A percentile compares a stretch with the other conserved stretches of the same genome.
These are phyloP conservation scores for Lates japonicus DNA, from an alignment of 2,797 vertebrate species.

Conservation along the genomic window DNA sequence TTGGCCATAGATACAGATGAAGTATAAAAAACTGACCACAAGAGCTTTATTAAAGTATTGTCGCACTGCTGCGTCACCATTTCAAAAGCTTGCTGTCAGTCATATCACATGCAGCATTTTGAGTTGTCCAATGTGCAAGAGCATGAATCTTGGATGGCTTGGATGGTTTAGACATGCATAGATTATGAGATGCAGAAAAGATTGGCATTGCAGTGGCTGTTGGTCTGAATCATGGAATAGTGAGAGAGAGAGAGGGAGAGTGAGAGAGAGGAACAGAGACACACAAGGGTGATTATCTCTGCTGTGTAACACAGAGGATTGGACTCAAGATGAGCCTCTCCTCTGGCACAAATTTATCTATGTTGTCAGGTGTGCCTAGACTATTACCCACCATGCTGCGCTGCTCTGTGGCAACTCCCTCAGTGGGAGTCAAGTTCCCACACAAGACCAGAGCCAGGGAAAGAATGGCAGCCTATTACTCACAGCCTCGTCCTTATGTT, in stretches of 20 bases:
- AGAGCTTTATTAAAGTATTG: conserved; percentile 2
- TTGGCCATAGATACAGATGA: neutral
- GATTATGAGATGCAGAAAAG: conserved; percentile 31
- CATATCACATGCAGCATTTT: neutral
- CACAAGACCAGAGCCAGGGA: conserved; percentile 57
- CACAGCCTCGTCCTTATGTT: conserved; percentile 57
- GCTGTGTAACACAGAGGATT: conserved; percentile 67
- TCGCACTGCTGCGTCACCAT: neutral
- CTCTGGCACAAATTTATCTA: conserved; percentile 76
- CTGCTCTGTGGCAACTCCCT: conserved; percentile 67
- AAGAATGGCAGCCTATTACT: conserved; percentile 69
- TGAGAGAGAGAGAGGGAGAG: neutral
- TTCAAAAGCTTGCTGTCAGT: conserved; percentile 5
- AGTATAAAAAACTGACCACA: neutral
- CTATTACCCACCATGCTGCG: conserved; percentile 79
- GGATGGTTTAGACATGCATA: conserved; percentile 8
- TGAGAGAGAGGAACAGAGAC: conserved; percentile 21
- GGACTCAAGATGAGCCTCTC: conserved; percentile 75
- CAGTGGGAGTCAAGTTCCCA: conserved; percentile 68
- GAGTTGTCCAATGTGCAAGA: neutral
- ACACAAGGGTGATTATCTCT: conserved; percentile 71
- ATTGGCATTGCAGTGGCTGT: conserved; percentile 25
- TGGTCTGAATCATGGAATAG: conserved; percentile 33
- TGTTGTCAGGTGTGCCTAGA: conserved; percentile 79
- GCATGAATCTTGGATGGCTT: conserved; percentile 1